Percentiles rank a stretch among this genome's conserved stretches.
Evolutionary conservation across 2,888 invertebrate genomes (phyloP).

Genomic region (Acanthacorydalis orientalis): DNA sequence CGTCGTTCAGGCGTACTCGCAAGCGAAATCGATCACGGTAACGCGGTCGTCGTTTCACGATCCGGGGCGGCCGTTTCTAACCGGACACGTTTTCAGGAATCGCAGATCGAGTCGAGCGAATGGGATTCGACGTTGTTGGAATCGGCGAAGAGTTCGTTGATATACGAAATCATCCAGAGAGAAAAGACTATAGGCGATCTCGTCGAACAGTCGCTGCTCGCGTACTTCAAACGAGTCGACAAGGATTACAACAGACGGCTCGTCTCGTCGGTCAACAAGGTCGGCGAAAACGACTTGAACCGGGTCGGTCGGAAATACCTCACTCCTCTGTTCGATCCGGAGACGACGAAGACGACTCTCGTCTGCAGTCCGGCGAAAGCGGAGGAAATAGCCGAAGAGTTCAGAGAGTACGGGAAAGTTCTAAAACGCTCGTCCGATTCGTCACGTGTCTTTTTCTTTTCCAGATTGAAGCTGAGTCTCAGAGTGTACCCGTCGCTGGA

Average conservation of each 20-base stretch:
- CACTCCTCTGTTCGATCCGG: constrained; percentile 44
- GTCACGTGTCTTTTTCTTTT: constrained; percentile 16
- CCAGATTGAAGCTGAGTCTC: constrained; percentile 38
- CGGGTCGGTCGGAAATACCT: constrained; percentile 57
- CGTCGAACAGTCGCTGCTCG: constrained; percentile 51
- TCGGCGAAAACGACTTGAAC: constrained; percentile 43
- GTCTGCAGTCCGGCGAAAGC: constrained; percentile 67
- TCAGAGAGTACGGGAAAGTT: constrained; percentile 39
- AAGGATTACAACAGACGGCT: constrained; percentile 51
- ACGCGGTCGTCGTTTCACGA: constrained; percentile 14
- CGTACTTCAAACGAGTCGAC: constrained; percentile 49
- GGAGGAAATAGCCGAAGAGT: constrained; percentile 42
- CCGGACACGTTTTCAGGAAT: constrained; percentile 28
- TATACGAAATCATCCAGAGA: constrained; percentile 68
- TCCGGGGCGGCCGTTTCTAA: no score
- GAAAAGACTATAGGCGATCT: constrained; percentile 65
- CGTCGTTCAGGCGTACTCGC: constrained; percentile 60
- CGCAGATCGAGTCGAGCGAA: constrained; percentile 38
- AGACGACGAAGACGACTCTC: constrained; percentile 43
- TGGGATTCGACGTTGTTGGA: constrained; percentile 64
- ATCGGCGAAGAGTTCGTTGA: constrained; percentile 71
- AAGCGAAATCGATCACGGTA: constrained; percentile 56
- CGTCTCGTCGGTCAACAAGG: constrained; percentile 44
- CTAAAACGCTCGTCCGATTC: not conserved
- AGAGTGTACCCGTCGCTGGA: constrained; percentile 42